These are phyloP conservation scores for Rhagonycha fulva DNA, from an alignment of 2,888 invertebrate species.

Conservation along the genomic window DNA sequence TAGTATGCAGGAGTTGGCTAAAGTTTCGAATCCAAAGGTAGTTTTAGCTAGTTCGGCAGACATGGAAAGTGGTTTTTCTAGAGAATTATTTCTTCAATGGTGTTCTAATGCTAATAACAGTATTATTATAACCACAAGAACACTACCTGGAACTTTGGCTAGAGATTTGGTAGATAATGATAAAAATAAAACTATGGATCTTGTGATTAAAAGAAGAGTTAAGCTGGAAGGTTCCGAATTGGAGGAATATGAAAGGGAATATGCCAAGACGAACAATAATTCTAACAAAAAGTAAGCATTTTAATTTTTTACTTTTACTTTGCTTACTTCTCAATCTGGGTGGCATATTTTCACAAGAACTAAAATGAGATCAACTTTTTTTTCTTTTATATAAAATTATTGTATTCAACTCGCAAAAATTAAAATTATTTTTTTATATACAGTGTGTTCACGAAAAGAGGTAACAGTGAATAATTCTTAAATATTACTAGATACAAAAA, in stretches of 20 bases:
- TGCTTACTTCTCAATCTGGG: too few species aligned
- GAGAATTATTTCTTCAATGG: constrained; percentile 95
- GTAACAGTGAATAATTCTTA: too few species aligned
- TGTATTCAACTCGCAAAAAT: too few species aligned
- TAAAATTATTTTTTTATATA: too few species aligned
- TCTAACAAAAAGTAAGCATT: constrained; percentile 45
- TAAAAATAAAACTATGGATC: constrained; percentile 71
- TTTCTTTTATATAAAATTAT: too few species aligned
- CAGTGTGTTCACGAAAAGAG: too few species aligned
- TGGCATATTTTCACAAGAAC: too few species aligned
- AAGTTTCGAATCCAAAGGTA: constrained; percentile 90
- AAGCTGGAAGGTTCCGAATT: constrained; percentile 78
- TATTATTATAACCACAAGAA: constrained; percentile 88
- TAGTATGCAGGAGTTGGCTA: constrained; percentile 81
- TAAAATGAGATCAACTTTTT: too few species aligned
- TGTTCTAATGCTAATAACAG: constrained; percentile 90
- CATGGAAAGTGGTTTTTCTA: constrained; percentile 92
- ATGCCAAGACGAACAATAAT: constrained; percentile 54
- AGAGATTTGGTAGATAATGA: constrained; percentile 79
- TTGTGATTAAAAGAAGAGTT: constrained; percentile 71
- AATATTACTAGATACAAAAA: too few species aligned
- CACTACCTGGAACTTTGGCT: constrained; percentile 80
- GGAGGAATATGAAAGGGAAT: constrained; percentile 73
- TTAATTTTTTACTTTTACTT: neutral
- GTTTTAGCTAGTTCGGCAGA: constrained; percentile 95